phyloP scores from a whole-genome alignment of 2,888 invertebrate species.

The Caenorhabditis parvicauda region DNA sequence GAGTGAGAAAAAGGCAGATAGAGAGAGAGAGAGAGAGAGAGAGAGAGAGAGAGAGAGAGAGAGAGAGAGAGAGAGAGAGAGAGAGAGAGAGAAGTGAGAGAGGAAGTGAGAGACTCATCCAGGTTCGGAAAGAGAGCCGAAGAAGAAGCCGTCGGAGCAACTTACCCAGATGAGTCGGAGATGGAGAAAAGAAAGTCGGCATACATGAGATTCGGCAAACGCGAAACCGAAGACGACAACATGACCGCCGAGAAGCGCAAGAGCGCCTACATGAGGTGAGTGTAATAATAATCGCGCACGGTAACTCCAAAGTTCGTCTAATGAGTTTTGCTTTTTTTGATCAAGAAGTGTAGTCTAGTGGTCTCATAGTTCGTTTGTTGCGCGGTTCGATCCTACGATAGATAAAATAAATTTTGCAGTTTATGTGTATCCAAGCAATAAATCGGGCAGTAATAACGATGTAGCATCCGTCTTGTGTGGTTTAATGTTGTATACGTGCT shows the following conservation, averaged over 20 bases:
- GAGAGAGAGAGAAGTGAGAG: no score
- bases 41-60: not conserved
- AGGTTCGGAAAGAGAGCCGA: conserved; percentile 48
- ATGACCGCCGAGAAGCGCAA: conserved; percentile 47
- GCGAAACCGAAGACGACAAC: conserved; percentile 29
- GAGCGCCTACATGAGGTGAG: conserved; percentile 50
- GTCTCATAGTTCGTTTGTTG: no score
- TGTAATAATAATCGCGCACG: conserved; percentile 6
- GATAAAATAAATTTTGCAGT: no score
- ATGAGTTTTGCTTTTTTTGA: no score
- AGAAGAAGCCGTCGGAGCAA: conserved; percentile 18
- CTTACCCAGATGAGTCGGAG: conserved; percentile 22
- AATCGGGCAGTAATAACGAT: no score
- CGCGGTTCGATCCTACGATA: no score
- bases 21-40: not conserved
- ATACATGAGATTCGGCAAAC: conserved; percentile 52
- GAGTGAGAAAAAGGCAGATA: no score
- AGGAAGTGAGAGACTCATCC: conserved; percentile 2
- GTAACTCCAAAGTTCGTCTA: no score
- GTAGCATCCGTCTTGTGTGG: no score
- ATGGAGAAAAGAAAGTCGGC: conserved; percentile 55
- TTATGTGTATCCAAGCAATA: no score
- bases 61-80: not conserved
- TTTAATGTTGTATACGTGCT: no score
- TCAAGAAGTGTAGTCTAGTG: no score